Evolutionary conservation across 2,888 invertebrate species (phyloP).

Genomic region (Eupithecia dodoneata): DNA sequence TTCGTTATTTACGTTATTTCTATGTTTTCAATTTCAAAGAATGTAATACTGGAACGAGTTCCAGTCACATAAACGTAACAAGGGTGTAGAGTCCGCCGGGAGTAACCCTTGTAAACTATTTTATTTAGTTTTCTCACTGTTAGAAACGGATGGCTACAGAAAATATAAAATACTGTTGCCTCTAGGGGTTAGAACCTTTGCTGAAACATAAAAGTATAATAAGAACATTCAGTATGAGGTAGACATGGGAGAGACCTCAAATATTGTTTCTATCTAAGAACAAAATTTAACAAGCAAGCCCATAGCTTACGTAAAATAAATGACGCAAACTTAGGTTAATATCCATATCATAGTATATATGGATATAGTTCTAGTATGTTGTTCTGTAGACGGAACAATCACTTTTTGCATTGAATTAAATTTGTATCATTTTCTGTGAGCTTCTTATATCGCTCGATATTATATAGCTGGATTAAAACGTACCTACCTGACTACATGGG

Average conservation of each 20-base stretch:
- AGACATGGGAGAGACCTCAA: neutral
- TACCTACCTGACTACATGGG: neutral
- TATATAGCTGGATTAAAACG: neutral
- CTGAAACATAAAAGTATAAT: slow-evolving; percentile 15
- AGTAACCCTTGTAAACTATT: slow-evolving; percentile 66
- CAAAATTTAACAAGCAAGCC: neutral
- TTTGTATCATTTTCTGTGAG: neutral
- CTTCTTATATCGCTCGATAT: neutral
- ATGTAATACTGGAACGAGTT: slow-evolving; percentile 51
- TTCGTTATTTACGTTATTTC: slow-evolving; percentile 46
- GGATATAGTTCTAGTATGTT: neutral
- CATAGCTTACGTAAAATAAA: neutral
- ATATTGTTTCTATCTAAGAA: neutral
- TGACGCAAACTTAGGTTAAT: neutral
- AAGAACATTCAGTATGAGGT: neutral
- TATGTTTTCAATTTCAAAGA: slow-evolving; percentile 50
- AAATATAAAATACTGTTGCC: slow-evolving; percentile 38
- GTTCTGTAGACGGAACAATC: slow-evolving; percentile 1
- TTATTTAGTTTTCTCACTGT: slow-evolving; percentile 60
- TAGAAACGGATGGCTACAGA: slow-evolving; percentile 38
- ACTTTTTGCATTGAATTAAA: neutral
- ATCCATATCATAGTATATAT: neutral
- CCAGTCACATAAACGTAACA: slow-evolving; percentile 60
- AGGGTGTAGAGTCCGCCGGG: slow-evolving; percentile 58
- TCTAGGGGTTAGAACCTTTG: slow-evolving; percentile 5